Conservation (phyloP, 2,113 vertebrate genomes). For the Lophotis ruficrista region DNA sequence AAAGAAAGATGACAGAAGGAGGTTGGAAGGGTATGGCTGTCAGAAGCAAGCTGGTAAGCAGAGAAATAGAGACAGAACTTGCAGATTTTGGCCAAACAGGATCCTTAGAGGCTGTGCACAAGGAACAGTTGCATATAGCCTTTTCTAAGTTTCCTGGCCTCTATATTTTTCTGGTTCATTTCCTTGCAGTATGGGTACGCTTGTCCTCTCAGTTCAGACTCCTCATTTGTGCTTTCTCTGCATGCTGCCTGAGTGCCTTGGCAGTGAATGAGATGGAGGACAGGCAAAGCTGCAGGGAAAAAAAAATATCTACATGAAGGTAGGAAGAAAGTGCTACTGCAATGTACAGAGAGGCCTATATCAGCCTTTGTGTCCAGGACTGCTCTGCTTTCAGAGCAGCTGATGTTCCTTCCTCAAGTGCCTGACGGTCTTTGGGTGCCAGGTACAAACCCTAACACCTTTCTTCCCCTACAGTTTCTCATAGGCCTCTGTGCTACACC, state of each 20-base stretch:
- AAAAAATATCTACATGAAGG: not conserved
- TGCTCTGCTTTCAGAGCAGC: not conserved
- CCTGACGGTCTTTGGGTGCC: not conserved
- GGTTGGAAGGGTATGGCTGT: not conserved
- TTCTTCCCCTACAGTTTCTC: not conserved
- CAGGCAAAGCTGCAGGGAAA: not conserved
- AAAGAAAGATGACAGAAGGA: not conserved
- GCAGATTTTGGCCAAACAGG: not conserved
- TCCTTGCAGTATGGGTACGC: not conserved
- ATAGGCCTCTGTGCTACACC: not conserved
- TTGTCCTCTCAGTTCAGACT: not conserved
- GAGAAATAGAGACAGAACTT: not conserved
- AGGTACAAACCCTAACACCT: not conserved
- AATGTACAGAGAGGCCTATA: not conserved
- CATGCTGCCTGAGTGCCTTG: not conserved
- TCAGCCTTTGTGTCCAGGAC: not conserved
- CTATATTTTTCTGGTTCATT: not conserved
- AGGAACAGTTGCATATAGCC: not conserved
- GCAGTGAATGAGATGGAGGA: not conserved
- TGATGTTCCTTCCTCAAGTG: not conserved
- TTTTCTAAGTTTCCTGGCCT: not conserved
- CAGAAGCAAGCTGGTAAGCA: not conserved
- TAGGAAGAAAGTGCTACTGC: not conserved
- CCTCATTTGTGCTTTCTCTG: fast-evolving
- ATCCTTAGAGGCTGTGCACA: not conserved